A percentile compares a stretch with the other conserved stretches of the same genome.
These are phyloP conservation scores for Menura novaehollandiae DNA, from an alignment of 2,113 vertebrate species.

Conservation along the genomic window DNA sequence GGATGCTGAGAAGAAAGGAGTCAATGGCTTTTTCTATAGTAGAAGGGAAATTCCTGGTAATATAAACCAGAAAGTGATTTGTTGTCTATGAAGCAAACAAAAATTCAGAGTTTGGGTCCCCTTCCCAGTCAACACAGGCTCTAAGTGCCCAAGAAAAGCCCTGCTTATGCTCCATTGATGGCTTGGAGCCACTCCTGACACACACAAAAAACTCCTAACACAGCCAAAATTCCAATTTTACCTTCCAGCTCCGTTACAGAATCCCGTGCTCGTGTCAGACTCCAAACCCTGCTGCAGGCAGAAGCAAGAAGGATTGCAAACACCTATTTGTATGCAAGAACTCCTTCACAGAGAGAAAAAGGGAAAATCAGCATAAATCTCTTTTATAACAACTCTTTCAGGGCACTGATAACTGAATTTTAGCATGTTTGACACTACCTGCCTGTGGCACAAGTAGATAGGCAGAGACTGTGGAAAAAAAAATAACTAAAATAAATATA, in stretches of 20 bases:
- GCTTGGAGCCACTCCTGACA: neutral
- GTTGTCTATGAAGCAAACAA: neutral
- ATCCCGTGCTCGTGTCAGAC: neutral
- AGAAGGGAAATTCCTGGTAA: neutral
- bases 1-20: rapidly evolving
- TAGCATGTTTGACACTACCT: neutral
- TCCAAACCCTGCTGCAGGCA: neutral
- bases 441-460: neutral
- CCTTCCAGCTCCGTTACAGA: neutral
- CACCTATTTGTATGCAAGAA: rapidly evolving
- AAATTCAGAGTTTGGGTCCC: neutral
- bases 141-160: neutral
- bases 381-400: neutral
- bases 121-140: neutral
- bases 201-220: too few species aligned
- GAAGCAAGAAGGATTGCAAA: neutral
- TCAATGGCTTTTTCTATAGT: rapidly evolving
- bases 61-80: neutral
- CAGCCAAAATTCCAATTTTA: neutral
- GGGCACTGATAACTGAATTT: neutral
- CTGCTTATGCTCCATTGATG: neutral
- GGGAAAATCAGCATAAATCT: neutral
- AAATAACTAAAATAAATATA: neutral
- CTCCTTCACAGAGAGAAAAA: neutral
- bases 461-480: too few species aligned